Conservation (phyloP, 2,888 invertebrate species). For the Hofmannophila pseudospretella region DNA sequence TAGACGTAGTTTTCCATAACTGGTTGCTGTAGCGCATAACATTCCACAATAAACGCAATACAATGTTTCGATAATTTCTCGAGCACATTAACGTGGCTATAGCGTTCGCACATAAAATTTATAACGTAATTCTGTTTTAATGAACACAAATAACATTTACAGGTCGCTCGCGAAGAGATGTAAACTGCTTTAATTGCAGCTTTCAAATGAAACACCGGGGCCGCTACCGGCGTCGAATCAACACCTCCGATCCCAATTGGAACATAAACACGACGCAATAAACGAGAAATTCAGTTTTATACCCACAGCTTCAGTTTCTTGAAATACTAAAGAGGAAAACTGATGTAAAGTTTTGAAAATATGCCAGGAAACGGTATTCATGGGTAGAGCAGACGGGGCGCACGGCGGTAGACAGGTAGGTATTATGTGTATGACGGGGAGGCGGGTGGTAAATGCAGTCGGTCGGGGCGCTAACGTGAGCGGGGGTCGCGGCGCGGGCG, state of each 20-base stretch:
- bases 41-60: conserved; percentile 27
- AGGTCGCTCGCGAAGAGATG: conserved; percentile 62
- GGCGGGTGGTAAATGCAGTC: conserved; percentile 69
- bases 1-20: background rate
- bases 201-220: conserved; percentile 39
- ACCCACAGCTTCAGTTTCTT: conserved; percentile 13
- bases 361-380: conserved; percentile 29
- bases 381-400: conserved; percentile 32
- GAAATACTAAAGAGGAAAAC: conserved; percentile 28
- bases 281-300: conserved; percentile 28
- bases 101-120: conserved; percentile 57
- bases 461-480: conserved; percentile 74
- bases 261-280: conserved; percentile 36
- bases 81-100: conserved; percentile 47
- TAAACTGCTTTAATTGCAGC: conserved; percentile 64
- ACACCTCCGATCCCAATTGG: conserved; percentile 50
- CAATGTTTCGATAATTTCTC: conserved; percentile 54
- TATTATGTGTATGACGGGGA: conserved; percentile 46
- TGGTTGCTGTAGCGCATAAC: conserved; percentile 6
- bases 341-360: conserved; percentile 30
- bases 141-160: conserved; percentile 66
- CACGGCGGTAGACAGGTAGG: conserved; percentile 57
- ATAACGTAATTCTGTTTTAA: conserved; percentile 66
- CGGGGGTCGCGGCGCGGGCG: conserved; percentile 27
- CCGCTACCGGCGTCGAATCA: conserved; percentile 47